These are phyloP conservation scores for Dreissena rostriformis DNA, from an alignment of 1,140 invertebrate species.

Conservation along the genomic window DNA sequence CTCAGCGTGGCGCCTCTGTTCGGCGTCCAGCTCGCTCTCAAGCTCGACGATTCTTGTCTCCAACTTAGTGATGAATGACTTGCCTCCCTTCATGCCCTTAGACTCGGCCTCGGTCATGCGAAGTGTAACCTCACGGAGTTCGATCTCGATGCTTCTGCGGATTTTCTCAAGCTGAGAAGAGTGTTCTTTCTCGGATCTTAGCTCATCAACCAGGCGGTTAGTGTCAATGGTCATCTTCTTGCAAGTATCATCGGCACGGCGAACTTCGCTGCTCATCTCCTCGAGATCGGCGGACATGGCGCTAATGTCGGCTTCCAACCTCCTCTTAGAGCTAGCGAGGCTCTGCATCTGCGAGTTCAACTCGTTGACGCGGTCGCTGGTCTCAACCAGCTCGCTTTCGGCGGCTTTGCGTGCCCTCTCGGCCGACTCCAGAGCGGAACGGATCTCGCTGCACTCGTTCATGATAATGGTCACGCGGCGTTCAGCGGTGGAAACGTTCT, in stretches of 20 bases:
- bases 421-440: conserved; percentile 94
- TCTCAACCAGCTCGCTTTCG: conserved; percentile 96
- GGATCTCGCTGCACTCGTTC: conserved; percentile 97
- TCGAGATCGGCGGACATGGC: conserved; percentile 89
- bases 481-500: conserved; percentile 96
- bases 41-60: conserved; percentile 86
- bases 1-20: conserved; percentile 94
- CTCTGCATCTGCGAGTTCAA: conserved; percentile 94
- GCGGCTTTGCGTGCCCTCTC: conserved; percentile 97
- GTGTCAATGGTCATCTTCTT: conserved; percentile 97
- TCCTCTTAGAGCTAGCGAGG: conserved; percentile 96
- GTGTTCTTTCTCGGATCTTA: conserved; percentile 99
- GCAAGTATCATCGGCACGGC: conserved; percentile 71
- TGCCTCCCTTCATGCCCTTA: conserved; percentile 97
- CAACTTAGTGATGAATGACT: conserved; percentile 86
- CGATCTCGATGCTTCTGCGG: conserved; percentile 96
- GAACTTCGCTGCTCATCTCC: conserved; percentile 74
- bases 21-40: conserved; percentile 97
- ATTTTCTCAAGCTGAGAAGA: conserved; percentile 98
- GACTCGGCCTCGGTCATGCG: conserved; percentile 97
- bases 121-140: conserved; percentile 97
- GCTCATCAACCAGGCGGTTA: conserved; percentile 96
- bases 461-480: conserved; percentile 96
- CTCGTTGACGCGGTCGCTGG: conserved; percentile 98
- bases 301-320: conserved; percentile 97